Conservation (phyloP, 2,888 invertebrate species). For the Achlya flavicornis region DNA sequence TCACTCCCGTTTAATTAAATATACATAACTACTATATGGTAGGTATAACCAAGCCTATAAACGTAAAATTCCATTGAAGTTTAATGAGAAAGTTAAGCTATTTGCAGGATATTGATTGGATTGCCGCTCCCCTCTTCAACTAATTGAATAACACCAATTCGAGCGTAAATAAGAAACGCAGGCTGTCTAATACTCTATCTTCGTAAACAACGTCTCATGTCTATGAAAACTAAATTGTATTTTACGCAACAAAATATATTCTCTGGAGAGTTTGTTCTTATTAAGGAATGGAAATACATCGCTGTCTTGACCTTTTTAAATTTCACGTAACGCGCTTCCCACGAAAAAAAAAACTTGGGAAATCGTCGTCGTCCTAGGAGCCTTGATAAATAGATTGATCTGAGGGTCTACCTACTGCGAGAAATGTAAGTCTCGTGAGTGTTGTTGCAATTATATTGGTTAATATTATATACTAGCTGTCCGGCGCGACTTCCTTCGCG, state of each 20-base stretch:
- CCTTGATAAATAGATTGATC: no score
- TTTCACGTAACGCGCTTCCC: neutral
- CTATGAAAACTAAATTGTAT: neutral
- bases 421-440: no score
- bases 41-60: neutral
- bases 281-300: neutral
- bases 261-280: neutral
- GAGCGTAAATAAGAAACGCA: neutral
- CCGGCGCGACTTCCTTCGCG: no score
- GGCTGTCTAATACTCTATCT: neutral
- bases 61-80: neutral
- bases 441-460: no score
- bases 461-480: no score
- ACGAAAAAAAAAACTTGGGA: neutral
- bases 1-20: no score
- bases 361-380: neutral
- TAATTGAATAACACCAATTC: slow-evolving; percentile 1
- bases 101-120: neutral
- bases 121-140: neutral
- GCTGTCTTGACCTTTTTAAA: neutral
- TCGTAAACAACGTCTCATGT: neutral
- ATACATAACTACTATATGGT: no score
- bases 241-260: neutral
- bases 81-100: neutral
- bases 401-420: no score